phyloP scores from a whole-genome alignment of 2,888 invertebrate species.

The Cremastinae sp. region DNA sequence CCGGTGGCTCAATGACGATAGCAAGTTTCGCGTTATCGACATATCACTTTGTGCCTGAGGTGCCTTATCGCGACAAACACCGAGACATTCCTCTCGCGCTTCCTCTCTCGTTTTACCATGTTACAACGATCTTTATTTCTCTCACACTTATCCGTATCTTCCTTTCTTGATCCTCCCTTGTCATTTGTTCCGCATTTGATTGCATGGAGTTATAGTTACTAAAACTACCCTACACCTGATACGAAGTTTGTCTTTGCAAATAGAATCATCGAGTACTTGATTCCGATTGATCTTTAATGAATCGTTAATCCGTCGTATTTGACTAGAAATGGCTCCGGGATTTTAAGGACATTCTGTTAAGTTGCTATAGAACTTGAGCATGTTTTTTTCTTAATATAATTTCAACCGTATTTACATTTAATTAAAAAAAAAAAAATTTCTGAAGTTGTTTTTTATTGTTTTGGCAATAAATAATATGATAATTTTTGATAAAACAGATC shows the following conservation, averaged over 20 bases:
- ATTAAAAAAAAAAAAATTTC: too few relatives aligned
- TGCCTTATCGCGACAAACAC: constrained; percentile 34
- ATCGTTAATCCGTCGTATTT: neutral
- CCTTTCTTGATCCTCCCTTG: neutral
- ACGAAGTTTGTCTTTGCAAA: constrained; percentile 3
- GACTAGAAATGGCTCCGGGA: too few relatives aligned
- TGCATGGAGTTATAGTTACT: constrained; percentile 25
- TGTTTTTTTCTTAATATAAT: too few relatives aligned
- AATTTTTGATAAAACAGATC: too few relatives aligned
- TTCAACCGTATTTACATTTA: too few relatives aligned
- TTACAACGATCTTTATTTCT: neutral
- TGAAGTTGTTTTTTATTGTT: too few relatives aligned
- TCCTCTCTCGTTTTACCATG: neutral
- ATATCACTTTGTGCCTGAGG: constrained; percentile 36
- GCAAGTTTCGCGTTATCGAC: constrained; percentile 51
- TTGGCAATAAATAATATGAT: too few relatives aligned
- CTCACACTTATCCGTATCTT: neutral
- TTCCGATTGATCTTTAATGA: constrained; percentile 18
- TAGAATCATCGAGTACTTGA: neutral
- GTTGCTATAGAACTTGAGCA: too few relatives aligned
- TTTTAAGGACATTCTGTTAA: too few relatives aligned
- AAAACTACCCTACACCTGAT: neutral
- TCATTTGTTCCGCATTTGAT: constrained; percentile 40
- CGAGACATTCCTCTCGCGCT: constrained; percentile 1
- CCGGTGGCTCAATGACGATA: constrained; percentile 36